A percentile compares a stretch with the other conserved stretches of the same genome.
These are phyloP conservation scores for Hemicordylus capensis DNA, from an alignment of 2,113 vertebrate genomes.

Conservation along the genomic window DNA sequence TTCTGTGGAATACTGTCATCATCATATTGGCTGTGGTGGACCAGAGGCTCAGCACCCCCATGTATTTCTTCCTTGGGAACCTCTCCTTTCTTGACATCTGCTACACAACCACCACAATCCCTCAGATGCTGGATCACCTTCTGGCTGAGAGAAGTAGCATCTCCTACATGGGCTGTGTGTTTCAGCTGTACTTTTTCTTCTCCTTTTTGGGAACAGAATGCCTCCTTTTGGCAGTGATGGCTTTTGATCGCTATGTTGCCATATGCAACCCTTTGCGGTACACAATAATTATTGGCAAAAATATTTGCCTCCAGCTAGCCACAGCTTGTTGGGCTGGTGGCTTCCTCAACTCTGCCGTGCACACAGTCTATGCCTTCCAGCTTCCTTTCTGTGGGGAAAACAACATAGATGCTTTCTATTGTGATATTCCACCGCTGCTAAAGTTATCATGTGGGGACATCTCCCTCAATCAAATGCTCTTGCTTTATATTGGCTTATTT, in stretches of 20 bases:
- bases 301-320: slow-evolving; percentile 1
- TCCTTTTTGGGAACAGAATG: slow-evolving; percentile 58
- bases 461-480: slow-evolving; percentile 31
- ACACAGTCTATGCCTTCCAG: slow-evolving; percentile 23
- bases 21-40: slow-evolving; percentile 25
- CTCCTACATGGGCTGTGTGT: slow-evolving; percentile 44
- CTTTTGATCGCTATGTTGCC: slow-evolving; percentile 53
- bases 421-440: slow-evolving; percentile 61
- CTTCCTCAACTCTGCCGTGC: slow-evolving; percentile 27
- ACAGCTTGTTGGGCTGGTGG: slow-evolving; percentile 35
- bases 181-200: slow-evolving; percentile 56
- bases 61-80: slow-evolving; percentile 48
- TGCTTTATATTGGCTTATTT: slow-evolving; percentile 32
- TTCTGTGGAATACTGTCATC: slow-evolving; percentile 55
- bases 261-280: slow-evolving; percentile 47
- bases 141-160: slow-evolving; percentile 28
- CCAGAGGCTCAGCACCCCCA: slow-evolving; percentile 19
- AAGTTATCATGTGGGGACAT: slow-evolving; percentile 59
- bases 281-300: background rate
- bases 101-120: slow-evolving; percentile 9
- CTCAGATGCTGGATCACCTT: slow-evolving; percentile 59
- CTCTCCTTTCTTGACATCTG: slow-evolving; percentile 29
- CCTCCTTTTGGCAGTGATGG: slow-evolving; percentile 62
- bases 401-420: slow-evolving; percentile 58
- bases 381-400: slow-evolving; percentile 53